These are phyloP conservation scores for Stenichneumon culpator DNA, from an alignment of 2,888 invertebrate species.

Conservation along the genomic window DNA sequence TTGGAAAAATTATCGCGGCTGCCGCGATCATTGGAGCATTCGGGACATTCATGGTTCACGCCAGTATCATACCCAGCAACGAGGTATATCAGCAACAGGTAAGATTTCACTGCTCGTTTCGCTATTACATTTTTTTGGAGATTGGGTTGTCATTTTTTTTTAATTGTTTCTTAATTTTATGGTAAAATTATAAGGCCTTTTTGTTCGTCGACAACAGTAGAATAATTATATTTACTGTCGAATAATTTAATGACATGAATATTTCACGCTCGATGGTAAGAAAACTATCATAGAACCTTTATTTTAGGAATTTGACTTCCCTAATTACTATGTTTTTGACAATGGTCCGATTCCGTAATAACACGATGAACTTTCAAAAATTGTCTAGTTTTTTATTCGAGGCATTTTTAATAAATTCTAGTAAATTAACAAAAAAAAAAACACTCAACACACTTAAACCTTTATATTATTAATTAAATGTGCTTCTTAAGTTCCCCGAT, in stretches of 20 bases:
- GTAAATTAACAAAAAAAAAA: background rate
- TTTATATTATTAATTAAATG: background rate
- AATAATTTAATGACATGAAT: too few relatives aligned
- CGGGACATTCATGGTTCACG: slow-evolving; percentile 41
- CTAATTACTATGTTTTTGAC: background rate
- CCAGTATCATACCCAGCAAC: slow-evolving; percentile 55
- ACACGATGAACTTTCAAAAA: background rate
- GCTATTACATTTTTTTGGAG: background rate
- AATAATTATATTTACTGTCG: too few relatives aligned
- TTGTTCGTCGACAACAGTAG: too few relatives aligned
- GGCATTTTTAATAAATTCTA: too few relatives aligned
- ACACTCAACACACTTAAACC: background rate
- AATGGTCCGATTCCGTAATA: background rate
- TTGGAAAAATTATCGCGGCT: slow-evolving; percentile 40
- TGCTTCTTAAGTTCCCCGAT: background rate
- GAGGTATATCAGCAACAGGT: slow-evolving; percentile 76
- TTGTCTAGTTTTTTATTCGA: too few relatives aligned
- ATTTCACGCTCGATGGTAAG: too few relatives aligned
- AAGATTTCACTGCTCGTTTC: slow-evolving; percentile 51
- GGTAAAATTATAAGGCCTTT: background rate
- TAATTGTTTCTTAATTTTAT: background rate
- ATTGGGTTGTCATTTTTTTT: background rate
- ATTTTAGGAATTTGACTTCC: too few relatives aligned
- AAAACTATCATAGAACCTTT: too few relatives aligned
- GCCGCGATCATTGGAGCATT: slow-evolving; percentile 56